Conservation (phyloP, 2,797 vertebrate genomes). For the Gadopsis bispinosus region DNA sequence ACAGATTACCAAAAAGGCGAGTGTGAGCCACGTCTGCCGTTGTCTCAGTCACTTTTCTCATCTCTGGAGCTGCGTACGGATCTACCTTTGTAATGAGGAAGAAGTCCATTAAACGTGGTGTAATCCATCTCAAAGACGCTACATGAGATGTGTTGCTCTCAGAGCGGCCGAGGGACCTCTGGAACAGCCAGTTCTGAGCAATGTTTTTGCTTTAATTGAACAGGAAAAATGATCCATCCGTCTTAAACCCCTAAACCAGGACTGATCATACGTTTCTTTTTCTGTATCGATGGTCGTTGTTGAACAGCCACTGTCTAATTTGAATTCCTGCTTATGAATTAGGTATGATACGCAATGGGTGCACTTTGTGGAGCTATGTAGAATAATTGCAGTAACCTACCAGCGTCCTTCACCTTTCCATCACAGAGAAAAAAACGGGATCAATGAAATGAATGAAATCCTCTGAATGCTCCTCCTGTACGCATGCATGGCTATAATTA, state of each 20-base stretch:
- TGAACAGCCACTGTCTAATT: slow-evolving; percentile 47
- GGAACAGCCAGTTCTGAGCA: slow-evolving; percentile 12
- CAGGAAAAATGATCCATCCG: too few species aligned
- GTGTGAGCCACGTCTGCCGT: not conserved
- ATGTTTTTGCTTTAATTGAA: slow-evolving; percentile 30
- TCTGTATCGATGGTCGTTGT: slow-evolving; percentile 19
- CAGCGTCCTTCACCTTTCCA: slow-evolving; percentile 38
- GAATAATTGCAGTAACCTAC: slow-evolving; percentile 58
- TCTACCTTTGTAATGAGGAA: slow-evolving; percentile 25
- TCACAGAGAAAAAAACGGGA: slow-evolving; percentile 36
- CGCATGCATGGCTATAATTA: not conserved
- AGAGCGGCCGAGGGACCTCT: slow-evolving; percentile 5
- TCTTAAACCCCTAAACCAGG: too few species aligned
- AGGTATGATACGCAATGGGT: slow-evolving; percentile 42
- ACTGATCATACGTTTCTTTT: slow-evolving; percentile 6
- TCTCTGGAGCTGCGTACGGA: not conserved
- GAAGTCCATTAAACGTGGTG: slow-evolving; percentile 34
- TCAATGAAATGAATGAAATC: slow-evolving; percentile 21
- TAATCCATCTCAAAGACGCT: slow-evolving; percentile 38
- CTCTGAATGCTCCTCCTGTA: not conserved
- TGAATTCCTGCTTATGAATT: slow-evolving; percentile 55
- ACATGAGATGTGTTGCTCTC: not conserved
- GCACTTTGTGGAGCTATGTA: slow-evolving; percentile 40
- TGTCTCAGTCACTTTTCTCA: slow-evolving; percentile 25
- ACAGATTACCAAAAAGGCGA: not conserved